Percentiles rank a stretch among this genome's conserved stretches.
Evolutionary conservation across 2,113 vertebrate species (phyloP).

Genomic region (Caranx melampygus): DNA sequence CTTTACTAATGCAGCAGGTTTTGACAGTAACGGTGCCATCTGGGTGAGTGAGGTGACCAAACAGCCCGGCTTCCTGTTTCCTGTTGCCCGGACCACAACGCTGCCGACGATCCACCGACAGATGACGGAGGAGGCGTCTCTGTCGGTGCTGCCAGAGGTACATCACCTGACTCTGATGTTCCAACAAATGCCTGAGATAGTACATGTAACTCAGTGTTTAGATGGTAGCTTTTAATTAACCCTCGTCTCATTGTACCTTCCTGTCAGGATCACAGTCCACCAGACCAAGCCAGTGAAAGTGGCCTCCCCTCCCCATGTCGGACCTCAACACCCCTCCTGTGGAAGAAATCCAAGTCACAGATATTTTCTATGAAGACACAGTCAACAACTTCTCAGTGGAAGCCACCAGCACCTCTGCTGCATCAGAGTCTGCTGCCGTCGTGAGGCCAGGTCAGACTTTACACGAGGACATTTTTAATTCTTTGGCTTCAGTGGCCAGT

Average conservation of each 20-base stretch:
- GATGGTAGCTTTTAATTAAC: neutral
- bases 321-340: conserved; percentile 52
- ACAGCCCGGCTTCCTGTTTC: conserved; percentile 80
- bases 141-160: conserved; percentile 65
- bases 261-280: conserved; percentile 2
- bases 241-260: too few species aligned
- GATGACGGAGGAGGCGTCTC: conserved; percentile 78
- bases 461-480: neutral
- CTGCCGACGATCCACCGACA: conserved; percentile 49
- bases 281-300: conserved; percentile 42
- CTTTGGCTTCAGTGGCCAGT: too few species aligned
- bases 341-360: conserved; percentile 73
- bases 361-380: conserved; percentile 78
- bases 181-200: neutral
- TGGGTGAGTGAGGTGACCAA: conserved; percentile 69
- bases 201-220: neutral
- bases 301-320: conserved; percentile 22
- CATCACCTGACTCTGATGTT: neutral
- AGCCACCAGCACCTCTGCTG: conserved; percentile 18
- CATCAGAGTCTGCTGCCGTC: conserved; percentile 1
- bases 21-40: conserved; percentile 70
- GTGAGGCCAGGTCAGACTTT: conserved; percentile 57
- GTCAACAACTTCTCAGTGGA: conserved; percentile 50
- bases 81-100: conserved; percentile 52
- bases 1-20: conserved; percentile 29